Percentiles rank a stretch among this genome's conserved stretches.
Evolutionary conservation across 2,888 invertebrate genomes (phyloP).

Genomic region (Andrena hattorfiana): DNA sequence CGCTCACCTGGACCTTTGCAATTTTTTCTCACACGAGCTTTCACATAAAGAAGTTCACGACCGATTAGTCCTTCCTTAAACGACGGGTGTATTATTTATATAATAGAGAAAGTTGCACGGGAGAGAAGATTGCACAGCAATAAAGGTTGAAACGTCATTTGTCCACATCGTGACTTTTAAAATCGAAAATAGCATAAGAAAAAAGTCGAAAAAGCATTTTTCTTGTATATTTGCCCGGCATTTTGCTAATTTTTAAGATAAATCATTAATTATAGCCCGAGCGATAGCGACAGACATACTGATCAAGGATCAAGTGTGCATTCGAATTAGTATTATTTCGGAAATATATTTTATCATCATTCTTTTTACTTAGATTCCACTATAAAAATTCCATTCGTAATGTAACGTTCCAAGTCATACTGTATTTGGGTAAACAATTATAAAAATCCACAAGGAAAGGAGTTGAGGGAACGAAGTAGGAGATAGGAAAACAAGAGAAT

Average conservation of each 20-base stretch:
- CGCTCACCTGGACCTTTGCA: neutral
- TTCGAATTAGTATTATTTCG: too few species aligned
- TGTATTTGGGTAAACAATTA: neutral
- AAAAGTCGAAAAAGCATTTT: too few species aligned
- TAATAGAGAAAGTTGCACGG: neutral
- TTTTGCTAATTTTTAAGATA: too few species aligned
- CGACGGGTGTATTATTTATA: neutral
- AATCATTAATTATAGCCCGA: too few species aligned
- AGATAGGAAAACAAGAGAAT: neutral
- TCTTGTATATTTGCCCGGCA: too few species aligned
- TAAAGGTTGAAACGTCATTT: neutral
- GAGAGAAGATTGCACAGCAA: neutral
- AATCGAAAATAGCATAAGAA: too few species aligned
- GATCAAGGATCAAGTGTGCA: too few species aligned
- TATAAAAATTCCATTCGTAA: neutral
- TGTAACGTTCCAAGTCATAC: neutral
- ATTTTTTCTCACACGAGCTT: neutral
- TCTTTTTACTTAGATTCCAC: neutral
- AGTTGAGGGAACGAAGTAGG: neutral
- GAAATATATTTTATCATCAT: too few species aligned
- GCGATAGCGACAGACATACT: too few species aligned
- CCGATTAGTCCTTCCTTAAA: slow-evolving; percentile 6
- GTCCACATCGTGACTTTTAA: too few species aligned
- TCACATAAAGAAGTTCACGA: slow-evolving; percentile 1
- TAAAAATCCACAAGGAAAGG: neutral